Base-by-base conservation (phyloP, 2,797 vertebrate species). In the Distichodus sexfasciatus region DNA sequence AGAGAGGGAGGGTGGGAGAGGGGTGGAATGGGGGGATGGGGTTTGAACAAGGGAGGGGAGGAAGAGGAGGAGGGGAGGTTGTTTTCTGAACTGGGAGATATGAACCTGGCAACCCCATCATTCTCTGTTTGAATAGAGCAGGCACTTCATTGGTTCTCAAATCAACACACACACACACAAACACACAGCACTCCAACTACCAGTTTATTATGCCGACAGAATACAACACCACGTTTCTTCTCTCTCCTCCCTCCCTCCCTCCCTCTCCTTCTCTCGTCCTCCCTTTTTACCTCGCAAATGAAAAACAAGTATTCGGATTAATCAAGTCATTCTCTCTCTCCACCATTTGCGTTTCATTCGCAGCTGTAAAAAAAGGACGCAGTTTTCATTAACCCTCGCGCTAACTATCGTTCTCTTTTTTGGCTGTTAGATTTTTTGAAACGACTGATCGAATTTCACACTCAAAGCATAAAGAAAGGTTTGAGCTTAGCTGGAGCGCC, bases 121-220 rank as follows among this genome's bases (percentile, higher is more conserved):
- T 90, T 90, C 87, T 89, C 85, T 89, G 88, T 89, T 90, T 89
- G 86, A 90, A 89, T 86, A 88, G 81, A 87, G 87, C 86, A 89
- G 88, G 87, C 84, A 90, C 87, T 88, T 90, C 87, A 90, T 92
- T 90, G 89, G 90, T 91, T 90, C 86, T 87, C 85, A 89, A 86
- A 90, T 88, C 88, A 90, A 84, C 85, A 85, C 85, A 69, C 66
- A 80, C 84, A 85, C 78, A 85, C 55, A 41, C 14, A 29, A 11
- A 24, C 50, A 50, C 21, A 68, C 58, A 70, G 29, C 38, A 24
- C 53, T 58, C 35, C n/a, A 59, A 55, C 40, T 66, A 60, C 63
- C 68, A 66, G 62, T 62, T 60, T 63, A 66, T 61, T 75, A 66
- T 59, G 50, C 48, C 62, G 40, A 71, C 67, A 51, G 50, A 59